Evolutionary conservation across 2,888 invertebrate species (phyloP).

Genomic region (Agrotis clavis): DNA sequence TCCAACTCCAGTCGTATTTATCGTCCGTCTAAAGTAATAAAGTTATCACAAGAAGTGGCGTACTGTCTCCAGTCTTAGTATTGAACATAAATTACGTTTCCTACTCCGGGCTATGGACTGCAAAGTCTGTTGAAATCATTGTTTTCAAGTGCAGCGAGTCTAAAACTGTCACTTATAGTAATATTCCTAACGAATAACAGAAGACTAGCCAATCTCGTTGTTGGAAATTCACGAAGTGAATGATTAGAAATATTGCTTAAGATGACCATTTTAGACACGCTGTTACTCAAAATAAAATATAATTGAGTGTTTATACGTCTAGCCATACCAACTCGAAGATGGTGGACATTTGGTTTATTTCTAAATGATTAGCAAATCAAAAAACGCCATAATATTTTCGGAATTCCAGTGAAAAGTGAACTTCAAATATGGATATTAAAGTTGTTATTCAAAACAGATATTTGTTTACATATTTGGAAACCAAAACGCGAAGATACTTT

Average conservation of each 20-base stretch:
- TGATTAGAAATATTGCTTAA: no score
- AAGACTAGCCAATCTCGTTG: no score
- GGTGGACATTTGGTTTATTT: not conserved
- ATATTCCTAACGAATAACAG: no score
- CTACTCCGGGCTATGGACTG: not conserved
- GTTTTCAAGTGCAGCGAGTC: not conserved
- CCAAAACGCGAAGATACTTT: not conserved
- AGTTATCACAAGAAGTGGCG: slow-evolving; percentile 32
- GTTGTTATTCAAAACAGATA: not conserved
- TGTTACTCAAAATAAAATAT: no score
- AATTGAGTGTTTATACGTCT: no score
- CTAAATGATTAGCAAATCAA: not conserved
- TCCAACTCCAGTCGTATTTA: not conserved
- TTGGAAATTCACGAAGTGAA: no score
- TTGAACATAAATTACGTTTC: slow-evolving; percentile 48
- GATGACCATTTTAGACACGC: no score
- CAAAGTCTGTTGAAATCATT: not conserved
- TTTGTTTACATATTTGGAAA: not conserved
- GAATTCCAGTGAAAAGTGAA: not conserved
- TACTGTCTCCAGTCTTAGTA: slow-evolving; percentile 20
- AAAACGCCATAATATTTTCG: not conserved
- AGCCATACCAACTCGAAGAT: no score
- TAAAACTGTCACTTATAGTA: no score
- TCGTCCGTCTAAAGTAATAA: slow-evolving; percentile 26
- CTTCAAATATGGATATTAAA: not conserved